phyloP scores from a whole-genome alignment of 2,888 invertebrate genomes.

The Exephanes ischioxanthus region DNA sequence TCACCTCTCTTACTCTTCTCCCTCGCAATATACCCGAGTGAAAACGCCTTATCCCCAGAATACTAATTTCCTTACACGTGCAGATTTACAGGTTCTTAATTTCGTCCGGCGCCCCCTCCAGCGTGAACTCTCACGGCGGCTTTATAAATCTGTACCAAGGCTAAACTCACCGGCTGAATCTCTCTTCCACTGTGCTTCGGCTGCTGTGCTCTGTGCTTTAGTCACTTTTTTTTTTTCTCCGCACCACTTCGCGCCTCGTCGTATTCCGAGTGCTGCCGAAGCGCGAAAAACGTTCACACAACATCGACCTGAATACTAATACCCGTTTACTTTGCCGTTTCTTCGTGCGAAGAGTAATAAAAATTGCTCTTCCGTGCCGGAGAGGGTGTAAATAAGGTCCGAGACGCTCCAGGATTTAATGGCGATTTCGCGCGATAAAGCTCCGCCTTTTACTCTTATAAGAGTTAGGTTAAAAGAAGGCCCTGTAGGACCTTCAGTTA shows the following conservation, averaged over 20 bases:
- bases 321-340: constrained; percentile 56
- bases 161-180: constrained; percentile 52
- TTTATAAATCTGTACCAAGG: constrained; percentile 80
- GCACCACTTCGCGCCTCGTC: constrained; percentile 37
- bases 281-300: constrained; percentile 76
- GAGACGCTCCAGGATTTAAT: constrained; percentile 36
- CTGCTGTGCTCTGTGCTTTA: constrained; percentile 26
- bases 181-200: constrained; percentile 12
- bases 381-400: constrained; percentile 26
- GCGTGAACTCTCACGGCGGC: constrained; percentile 70
- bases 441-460: background rate
- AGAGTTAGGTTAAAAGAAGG: background rate
- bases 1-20: constrained; percentile 15
- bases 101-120: constrained; percentile 73
- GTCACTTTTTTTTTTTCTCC: constrained; percentile 29
- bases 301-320: constrained; percentile 77
- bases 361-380: constrained; percentile 28
- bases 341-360: constrained; percentile 66
- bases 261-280: constrained; percentile 70
- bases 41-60: constrained; percentile 79
- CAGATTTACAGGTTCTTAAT: constrained; percentile 84
- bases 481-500: too few relatives aligned
- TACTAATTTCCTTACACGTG: constrained; percentile 81
- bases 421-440: background rate
- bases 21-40: constrained; percentile 68